Evolutionary conservation across 1,140 invertebrate species (phyloP), one percentile per base, ranked within the genome.

Genomic region (Sipha flava): DNA sequence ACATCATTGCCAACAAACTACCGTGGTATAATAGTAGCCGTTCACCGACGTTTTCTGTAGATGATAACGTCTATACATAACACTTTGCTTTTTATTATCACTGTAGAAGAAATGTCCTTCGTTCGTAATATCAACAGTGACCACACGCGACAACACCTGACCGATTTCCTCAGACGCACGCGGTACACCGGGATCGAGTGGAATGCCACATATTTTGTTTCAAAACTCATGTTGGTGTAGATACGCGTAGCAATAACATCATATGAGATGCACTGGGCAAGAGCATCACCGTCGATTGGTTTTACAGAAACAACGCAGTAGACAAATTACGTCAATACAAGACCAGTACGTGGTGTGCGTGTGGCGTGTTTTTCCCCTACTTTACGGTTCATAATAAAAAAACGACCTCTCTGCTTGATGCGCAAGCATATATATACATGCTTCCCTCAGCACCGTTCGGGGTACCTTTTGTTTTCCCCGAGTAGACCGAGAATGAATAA

Each of bases 271-370:
- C 29, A 62, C n/a, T n/a, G n/a, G n/a, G 14, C 14, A 18, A 18
- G 6, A 29, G 14, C 26, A 31, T 26, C 9, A 7, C 7, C 57
- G 26, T 31, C 40, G 43, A 26, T 43, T 23, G 40, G 29, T 23
- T 59, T 26, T 59, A 64, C 16, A 49, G 45, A 18, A 52, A 73
- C 68, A 73, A 34, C 43, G 45, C 16, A 5, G 26, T 10, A 34
- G 70, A 73, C 70, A 73, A 73, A 73, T 73, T 73, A 31, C 70
- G 70, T 66, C 34, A 47, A 23, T 59, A 59, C 29, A 29, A 31
- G 16, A 59, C n/a, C n/a, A n/a, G n/a, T 64, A 64, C 59, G 3
- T 14, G n/a, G n/a, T 18, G n/a, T 14, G n/a, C 16, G 62, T 66
- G 34, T 66, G 21, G 16, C 21, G 9, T 12, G n/a, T 31, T 66